Evolutionary conservation across 2,797 vertebrate genomes (phyloP), one percentile per base, ranked within the genome.

Genomic region (Sphenopsis melanotis): DNA sequence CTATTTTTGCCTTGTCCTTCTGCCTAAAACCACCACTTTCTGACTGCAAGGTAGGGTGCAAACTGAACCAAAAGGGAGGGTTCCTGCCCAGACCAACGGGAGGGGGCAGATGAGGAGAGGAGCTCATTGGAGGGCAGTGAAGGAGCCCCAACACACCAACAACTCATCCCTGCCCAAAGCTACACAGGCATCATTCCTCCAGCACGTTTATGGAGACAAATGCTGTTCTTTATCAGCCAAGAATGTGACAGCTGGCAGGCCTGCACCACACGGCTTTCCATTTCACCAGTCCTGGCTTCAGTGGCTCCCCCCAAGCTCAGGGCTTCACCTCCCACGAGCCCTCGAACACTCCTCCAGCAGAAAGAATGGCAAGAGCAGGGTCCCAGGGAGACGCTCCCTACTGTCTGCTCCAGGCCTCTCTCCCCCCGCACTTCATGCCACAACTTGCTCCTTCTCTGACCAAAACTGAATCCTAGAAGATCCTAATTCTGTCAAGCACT

Each of bases 81-180:
- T 1, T 83, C 53, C 53, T 83, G 20, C 16, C 37, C 57, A 69
- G 82, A 75, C 34, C n/a, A 69, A 0, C 3, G 3, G 20, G 55
- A 69, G 10, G 3, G 16, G 12, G 26, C 44, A 72, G 41, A 55
- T 26, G 23, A 59, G 6, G 15, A 80, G 65, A 41, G 15, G 29
- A 77, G 32, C 17, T 44, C 55, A 22, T 2, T 1, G 1, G 4
- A 21, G 3, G 3, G 11, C 47, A 56, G 37, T 0, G 3, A 49
- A 47, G 44, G 41, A 87, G n/a, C 30, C 22, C 46, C 15, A 0
- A 6, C 56, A 74, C 79, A 53, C 23, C 85, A 83, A 69, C 26
- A 61, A n/a, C 64, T 26, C 65, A 37, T 56, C 72, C 23, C 41
- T 36, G 46, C n/a, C n/a, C 11, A 46, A 36, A 65, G 65, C 52